Evolutionary conservation across 2,888 invertebrate genomes (phyloP).

Genomic region (Sesia bembeciformis): DNA sequence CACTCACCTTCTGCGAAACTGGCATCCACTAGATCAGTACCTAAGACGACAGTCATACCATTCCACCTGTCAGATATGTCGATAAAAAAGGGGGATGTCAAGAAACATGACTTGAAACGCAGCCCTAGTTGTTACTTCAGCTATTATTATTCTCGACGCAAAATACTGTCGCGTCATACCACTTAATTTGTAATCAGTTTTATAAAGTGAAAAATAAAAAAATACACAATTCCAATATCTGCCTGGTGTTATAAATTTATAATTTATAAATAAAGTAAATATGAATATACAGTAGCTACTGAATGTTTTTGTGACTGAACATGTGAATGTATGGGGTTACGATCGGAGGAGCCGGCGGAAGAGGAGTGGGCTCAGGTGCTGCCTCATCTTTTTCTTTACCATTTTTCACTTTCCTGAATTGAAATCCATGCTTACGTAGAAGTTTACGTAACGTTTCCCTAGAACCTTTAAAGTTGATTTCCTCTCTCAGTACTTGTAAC

Average conservation of each 20-base stretch:
- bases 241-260: too few relatives aligned
- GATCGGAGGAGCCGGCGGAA: constrained; percentile 42
- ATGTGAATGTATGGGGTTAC: constrained; percentile 59
- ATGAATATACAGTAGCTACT: constrained; percentile 14
- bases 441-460: constrained; percentile 60
- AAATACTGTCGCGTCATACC: too few relatives aligned
- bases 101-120: neutral
- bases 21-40: neutral
- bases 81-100: neutral
- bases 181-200: too few relatives aligned
- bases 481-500: constrained; percentile 57
- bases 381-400: constrained; percentile 53
- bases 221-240: too few relatives aligned
- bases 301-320: constrained; percentile 61
- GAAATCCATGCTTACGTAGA: constrained; percentile 60
- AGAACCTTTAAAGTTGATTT: constrained; percentile 63
- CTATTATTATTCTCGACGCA: too few relatives aligned
- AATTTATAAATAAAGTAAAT: too few relatives aligned
- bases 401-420: constrained; percentile 62
- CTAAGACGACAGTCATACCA: neutral
- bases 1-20: neutral
- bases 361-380: constrained; percentile 35
- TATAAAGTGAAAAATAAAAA: too few relatives aligned
- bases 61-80: neutral
- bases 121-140: too few relatives aligned